Evolutionary conservation across 2,888 invertebrate genomes (phyloP), one percentile per base, ranked within the genome.

Genomic region (Embidobia sp.): DNA sequence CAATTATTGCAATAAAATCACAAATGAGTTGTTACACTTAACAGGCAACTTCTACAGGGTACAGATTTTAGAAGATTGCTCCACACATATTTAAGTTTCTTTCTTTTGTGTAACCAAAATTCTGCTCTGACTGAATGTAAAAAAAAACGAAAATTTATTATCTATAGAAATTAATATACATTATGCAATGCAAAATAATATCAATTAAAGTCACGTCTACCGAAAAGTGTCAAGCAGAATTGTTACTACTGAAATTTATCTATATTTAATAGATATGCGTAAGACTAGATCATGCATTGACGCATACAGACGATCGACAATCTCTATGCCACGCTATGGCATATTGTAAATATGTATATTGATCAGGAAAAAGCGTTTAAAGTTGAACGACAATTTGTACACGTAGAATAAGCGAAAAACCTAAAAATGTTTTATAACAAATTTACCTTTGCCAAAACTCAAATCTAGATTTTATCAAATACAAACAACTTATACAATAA

Each of bases 381-480:
- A 85, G 81, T 85, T 84, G 81, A 73, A 81, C 70, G 80, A 81
- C 19, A 79, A 80, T 79, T 82, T 83, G 83, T 84, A 85, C 69
- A 80, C 78, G 79, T 72, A 79, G 51, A 61, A 63, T 69, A 79
- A 78, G 75, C 74, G 77, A 77, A 82, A 80, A 77, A 82, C 77
- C 61, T 75, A 82, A 79, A 79, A 77, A 83, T 84, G 82, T 84
- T 86, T 87, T 86, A 82, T 86, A 85, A 85, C 77, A 83, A 84
- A 80, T 80, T 80, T 80, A 85, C 80, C 82, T 84, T 86, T 86
- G 88, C 88, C 88, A 88, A 88, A 87, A 87, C 84, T 84, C 77
- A 78, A 83, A 76, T 80, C 75, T 81, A 83, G 74, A 81, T 67
- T 77, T 66, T 79, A 77, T 78, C 42, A 29, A 26, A 70, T 73